Evolutionary conservation across 2,888 invertebrate species (phyloP), one percentile per base, ranked within the genome.

Genomic region (Geophilus truncorum): DNA sequence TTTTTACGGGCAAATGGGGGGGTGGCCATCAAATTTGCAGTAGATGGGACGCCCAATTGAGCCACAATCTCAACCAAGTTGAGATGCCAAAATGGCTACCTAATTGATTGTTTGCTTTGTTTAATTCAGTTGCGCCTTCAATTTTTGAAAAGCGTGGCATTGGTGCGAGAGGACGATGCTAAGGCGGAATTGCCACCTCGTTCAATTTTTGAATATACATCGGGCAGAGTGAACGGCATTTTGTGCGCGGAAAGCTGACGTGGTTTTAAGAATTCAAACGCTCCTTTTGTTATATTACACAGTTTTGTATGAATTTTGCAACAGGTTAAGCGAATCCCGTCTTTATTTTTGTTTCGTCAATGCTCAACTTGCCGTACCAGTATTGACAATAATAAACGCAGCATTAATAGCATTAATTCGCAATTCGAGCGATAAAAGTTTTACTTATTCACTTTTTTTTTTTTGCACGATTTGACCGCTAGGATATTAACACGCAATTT

Each of bases 61-160:
- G 62, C 62, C 62, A 62, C 62, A 62, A 62, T 62, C 62, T 62
- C 62, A 23, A 62, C 62, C 62, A 23, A 62, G 25, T 62, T 62
- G 62, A 62, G 62, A 62, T 62, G 62, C 62, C 62, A 62, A 62
- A 62, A 62, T 62, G 62, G 62, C 62, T 62, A 15, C 62, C 62
- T 62, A 62, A 62, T 62, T 62, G 62, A 62, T 62, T 62, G 62
- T 62, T 62, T 62, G 62, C 62, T 62, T 62, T 62, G 62, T 62
- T 62, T 62, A 62, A 62, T 62, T 62, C 25, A 62, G 62, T 62
- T 62, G 62, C 62, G 23, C 62, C 62, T 62, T 62, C 62, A 62
- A 62, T 62, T 62, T 62, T 62, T 62, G 62, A 62, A 4, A 25
- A 62, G 25, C 7, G 15, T 62, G 62, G 25, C 62, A 62, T 12